Evolutionary conservation across 2,797 vertebrate species (phyloP).

Genomic region (Sitta carolinensis): DNA sequence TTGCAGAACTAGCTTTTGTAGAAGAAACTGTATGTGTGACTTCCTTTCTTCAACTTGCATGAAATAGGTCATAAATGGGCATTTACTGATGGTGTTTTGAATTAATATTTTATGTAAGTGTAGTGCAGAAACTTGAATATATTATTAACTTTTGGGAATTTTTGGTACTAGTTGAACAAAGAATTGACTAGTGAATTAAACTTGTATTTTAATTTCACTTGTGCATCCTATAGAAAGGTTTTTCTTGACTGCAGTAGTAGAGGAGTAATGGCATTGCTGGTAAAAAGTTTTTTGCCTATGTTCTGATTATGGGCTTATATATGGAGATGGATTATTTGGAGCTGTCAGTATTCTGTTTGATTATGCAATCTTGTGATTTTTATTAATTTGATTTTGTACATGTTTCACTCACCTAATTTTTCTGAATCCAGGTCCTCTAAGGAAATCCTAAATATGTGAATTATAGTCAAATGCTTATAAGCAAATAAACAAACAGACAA

Average conservation of each 20-base stretch:
- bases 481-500: background rate
- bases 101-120: background rate
- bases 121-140: background rate
- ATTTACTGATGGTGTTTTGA: background rate
- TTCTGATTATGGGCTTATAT: background rate
- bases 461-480: background rate
- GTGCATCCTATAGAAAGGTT: background rate
- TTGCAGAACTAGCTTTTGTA: background rate
- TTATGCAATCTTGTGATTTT: background rate
- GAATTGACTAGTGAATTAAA: background rate
- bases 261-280: background rate
- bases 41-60: background rate
- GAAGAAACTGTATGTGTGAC: background rate
- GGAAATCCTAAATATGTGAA: background rate
- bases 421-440: background rate
- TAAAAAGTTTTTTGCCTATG: background rate
- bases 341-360: background rate
- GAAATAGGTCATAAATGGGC: background rate
- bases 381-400: background rate
- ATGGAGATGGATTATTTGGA: background rate
- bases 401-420: background rate
- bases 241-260: background rate
- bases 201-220: background rate
- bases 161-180: background rate
- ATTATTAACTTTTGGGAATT: background rate